phyloP scores from a whole-genome alignment of 2,113 vertebrate genomes.

The Spizaetus ornatus region DNA sequence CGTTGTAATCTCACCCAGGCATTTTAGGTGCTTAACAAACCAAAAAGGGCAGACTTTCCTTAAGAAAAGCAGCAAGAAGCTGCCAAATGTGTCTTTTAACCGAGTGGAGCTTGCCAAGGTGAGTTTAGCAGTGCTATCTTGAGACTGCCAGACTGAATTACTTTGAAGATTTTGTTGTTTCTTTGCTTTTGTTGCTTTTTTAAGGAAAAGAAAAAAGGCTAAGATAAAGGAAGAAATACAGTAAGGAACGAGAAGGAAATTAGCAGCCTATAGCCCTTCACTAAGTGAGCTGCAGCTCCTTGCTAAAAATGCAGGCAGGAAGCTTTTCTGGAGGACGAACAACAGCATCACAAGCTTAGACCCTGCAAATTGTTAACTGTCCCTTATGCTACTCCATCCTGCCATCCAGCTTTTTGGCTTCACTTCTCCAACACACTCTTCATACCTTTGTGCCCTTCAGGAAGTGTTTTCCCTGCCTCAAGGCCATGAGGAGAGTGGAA shows the following conservation, averaged over 20 bases:
- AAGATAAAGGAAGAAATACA: neutral
- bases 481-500: neutral
- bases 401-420: neutral
- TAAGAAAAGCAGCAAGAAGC: neutral
- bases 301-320: neutral
- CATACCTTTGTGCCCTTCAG: neutral
- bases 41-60: neutral
- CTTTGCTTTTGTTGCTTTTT: neutral
- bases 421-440: neutral
- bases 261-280: neutral
- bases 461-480: neutral
- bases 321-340: neutral
- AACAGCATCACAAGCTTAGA: neutral
- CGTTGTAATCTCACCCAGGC: neutral
- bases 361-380: neutral
- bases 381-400: neutral
- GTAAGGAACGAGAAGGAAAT: neutral
- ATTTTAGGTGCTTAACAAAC: constrained; percentile 9
- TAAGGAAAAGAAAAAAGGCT: neutral
- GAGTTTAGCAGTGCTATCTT: neutral
- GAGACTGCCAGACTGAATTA: neutral
- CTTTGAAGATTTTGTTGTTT: neutral
- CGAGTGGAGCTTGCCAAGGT: neutral
- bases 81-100: neutral
- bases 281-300: neutral